Evolutionary conservation across 2,888 invertebrate genomes (phyloP).

Genomic region (Vandiemenella viatica): DNA sequence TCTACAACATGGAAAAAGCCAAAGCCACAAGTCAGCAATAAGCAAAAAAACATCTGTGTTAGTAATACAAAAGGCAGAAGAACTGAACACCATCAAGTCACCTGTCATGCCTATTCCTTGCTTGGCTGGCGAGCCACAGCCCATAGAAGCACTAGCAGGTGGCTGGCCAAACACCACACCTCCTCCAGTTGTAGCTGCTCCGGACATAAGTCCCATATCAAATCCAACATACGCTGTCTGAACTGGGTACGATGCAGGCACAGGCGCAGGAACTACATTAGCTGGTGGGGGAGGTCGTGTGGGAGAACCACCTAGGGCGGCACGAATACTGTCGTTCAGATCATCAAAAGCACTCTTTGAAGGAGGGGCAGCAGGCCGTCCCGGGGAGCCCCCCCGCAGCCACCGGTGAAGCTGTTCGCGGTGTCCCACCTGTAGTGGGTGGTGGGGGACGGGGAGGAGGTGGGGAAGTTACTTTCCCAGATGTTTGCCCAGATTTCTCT

Average conservation of each 20-base stretch:
- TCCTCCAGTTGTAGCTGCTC: slow-evolving; percentile 5
- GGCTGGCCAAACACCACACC: slow-evolving; percentile 22
- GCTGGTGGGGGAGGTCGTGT: slow-evolving; percentile 20
- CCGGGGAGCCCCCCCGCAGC: slow-evolving; percentile 25
- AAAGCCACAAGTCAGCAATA: not conserved
- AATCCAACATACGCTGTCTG: slow-evolving; percentile 23
- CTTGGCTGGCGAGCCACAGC: slow-evolving; percentile 33
- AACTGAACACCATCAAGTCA: too few relatives aligned
- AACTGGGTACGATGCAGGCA: slow-evolving; percentile 2
- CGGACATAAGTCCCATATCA: slow-evolving; percentile 18
- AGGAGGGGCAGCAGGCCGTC: slow-evolving; percentile 32
- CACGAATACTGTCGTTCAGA: slow-evolving; percentile 50
- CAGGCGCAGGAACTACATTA: slow-evolving; percentile 7
- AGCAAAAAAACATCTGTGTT: slow-evolving; percentile 1
- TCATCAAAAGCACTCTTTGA: slow-evolving; percentile 51
- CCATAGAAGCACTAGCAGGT: slow-evolving; percentile 26
- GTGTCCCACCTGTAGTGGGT: slow-evolving; percentile 23
- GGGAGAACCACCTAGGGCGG: slow-evolving; percentile 50
- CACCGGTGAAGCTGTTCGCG: slow-evolving; percentile 28
- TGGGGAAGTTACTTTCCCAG: slow-evolving; percentile 27
- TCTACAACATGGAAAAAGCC: slow-evolving; percentile 3
- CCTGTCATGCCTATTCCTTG: slow-evolving; percentile 31
- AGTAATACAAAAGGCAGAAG: too few relatives aligned
- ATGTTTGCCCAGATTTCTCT: not conserved
- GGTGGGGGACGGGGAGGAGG: slow-evolving; percentile 32